A percentile compares a stretch with the other conserved stretches of the same genome.
These are phyloP conservation scores for Heliconius hermathena DNA, from an alignment of 1,140 invertebrate species.

Conservation along the genomic window DNA sequence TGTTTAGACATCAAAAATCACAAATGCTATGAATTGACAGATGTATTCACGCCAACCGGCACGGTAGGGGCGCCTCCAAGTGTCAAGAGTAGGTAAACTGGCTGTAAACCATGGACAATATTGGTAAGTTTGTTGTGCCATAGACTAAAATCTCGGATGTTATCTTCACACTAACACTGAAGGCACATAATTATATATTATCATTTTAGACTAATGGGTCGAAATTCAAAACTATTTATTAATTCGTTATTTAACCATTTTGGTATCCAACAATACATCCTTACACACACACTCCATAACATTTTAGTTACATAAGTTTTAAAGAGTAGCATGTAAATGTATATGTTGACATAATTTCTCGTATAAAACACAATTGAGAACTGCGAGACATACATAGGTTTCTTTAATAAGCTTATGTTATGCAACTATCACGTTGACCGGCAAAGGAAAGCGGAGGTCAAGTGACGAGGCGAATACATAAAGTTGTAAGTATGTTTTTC, in stretches of 20 bases:
- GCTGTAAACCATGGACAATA: too few relatives aligned
- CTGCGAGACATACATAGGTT: constrained; percentile 45
- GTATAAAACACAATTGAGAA: constrained; percentile 41
- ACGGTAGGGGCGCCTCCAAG: too few relatives aligned
- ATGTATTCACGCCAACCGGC: too few relatives aligned
- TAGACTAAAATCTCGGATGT: too few relatives aligned
- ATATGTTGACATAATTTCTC: constrained; percentile 29
- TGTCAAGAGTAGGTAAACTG: too few relatives aligned
- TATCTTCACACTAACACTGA: too few relatives aligned
- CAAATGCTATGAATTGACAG: too few relatives aligned
- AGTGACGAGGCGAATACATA: constrained; percentile 14
- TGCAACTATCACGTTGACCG: constrained; percentile 40
- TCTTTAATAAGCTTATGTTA: constrained; percentile 45
- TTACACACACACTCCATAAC: not conserved
- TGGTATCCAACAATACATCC: not conserved
- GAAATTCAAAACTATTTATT: not conserved
- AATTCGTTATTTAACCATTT: not conserved
- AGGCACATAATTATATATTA: too few relatives aligned
- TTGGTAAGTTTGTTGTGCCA: too few relatives aligned
- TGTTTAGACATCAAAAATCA: too few relatives aligned
- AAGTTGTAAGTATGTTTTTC: constrained; percentile 20
- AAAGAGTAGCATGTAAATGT: constrained; percentile 10
- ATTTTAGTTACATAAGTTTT: not conserved
- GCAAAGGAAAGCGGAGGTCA: constrained; percentile 55
- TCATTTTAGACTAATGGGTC: too few relatives aligned